phyloP scores from a whole-genome alignment of 2,797 vertebrate genomes.

The Meriones psammophilus region DNA sequence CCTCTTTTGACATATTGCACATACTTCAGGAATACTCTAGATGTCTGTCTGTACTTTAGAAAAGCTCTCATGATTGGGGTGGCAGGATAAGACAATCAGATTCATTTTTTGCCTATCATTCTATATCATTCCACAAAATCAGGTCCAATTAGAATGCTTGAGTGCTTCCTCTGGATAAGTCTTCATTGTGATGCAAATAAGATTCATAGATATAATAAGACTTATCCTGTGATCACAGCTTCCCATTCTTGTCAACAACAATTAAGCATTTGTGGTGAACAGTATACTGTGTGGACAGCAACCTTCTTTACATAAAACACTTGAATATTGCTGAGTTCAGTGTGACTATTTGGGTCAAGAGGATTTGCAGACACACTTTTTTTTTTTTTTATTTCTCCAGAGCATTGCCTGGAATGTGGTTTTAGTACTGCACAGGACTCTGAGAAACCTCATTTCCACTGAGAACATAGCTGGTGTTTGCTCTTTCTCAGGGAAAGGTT shows the following conservation, averaged over 20 bases:
- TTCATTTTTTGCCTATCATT: not conserved
- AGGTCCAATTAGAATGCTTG: constrained; percentile 2
- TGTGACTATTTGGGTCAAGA: not conserved
- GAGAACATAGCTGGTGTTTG: constrained; percentile 23
- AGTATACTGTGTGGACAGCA: not conserved
- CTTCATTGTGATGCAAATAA: not conserved
- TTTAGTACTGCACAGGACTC: not conserved
- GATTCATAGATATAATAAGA: constrained; percentile 38
- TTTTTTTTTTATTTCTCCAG: not conserved
- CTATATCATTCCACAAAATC: constrained; percentile 16
- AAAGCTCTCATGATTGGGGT: not conserved
- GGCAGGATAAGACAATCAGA: not conserved
- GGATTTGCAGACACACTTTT: not conserved
- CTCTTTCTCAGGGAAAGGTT: constrained; percentile 34
- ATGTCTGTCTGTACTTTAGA: not conserved
- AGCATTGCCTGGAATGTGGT: constrained; percentile 14
- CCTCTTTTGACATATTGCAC: not conserved
- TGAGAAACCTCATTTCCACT: constrained; percentile 53
- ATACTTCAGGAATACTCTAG: not conserved
- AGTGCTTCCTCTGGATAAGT: not conserved
- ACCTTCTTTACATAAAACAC: not conserved
- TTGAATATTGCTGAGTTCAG: not conserved
- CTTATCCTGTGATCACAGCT: not conserved
- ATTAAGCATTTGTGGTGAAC: not conserved
- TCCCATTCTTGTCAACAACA: not conserved